Percentiles rank a stretch among this genome's conserved stretches.
Conservation (phyloP, 2,797 vertebrate species). For the Gallirallus australis region DNA sequence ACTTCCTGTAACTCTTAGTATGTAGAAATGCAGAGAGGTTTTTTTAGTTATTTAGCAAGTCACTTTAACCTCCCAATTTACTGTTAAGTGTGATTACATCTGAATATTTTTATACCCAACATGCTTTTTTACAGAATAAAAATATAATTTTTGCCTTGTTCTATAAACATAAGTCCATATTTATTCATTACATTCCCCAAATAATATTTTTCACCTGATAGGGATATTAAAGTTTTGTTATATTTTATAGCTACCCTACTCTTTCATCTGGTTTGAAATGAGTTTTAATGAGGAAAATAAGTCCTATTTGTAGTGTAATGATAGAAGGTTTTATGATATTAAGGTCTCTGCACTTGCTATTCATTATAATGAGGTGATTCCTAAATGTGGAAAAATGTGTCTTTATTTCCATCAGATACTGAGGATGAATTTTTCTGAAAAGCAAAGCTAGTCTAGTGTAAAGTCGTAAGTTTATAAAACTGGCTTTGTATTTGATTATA, state of each 20-base stretch:
- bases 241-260: background rate
- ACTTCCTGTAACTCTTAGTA: background rate
- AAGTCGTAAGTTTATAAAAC: background rate
- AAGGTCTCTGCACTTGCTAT: background rate
- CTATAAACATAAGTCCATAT: background rate
- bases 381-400: background rate
- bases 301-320: background rate
- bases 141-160: background rate
- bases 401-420: background rate
- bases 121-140: background rate
- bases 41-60: background rate
- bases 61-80: background rate
- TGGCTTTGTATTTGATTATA: background rate
- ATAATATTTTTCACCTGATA: background rate
- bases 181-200: slow-evolving; percentile 19
- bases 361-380: slow-evolving; percentile 13
- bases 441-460: background rate
- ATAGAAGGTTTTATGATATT: background rate
- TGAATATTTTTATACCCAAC: slow-evolving; percentile 6
- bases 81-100: background rate
- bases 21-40: background rate
- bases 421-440: slow-evolving; percentile 20
- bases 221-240: background rate
- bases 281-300: slow-evolving; percentile 36
- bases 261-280: slow-evolving; percentile 13